Conservation (phyloP, 2,113 vertebrate genomes). For the Spea bombifrons region DNA sequence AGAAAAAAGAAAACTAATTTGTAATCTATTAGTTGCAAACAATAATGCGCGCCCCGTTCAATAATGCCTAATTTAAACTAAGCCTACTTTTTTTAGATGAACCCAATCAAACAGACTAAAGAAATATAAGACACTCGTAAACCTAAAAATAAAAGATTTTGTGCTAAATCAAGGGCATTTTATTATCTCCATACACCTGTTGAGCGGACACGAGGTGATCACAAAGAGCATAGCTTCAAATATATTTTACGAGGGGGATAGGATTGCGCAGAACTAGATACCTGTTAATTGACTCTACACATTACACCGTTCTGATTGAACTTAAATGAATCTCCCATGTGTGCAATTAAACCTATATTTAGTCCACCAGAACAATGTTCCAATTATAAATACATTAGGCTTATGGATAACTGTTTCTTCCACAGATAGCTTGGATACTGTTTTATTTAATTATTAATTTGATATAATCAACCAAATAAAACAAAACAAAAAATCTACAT, state of each 20-base stretch:
- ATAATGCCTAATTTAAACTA: too few relatives aligned
- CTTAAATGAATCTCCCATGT: not conserved
- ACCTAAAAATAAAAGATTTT: not conserved
- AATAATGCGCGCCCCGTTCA: too few relatives aligned
- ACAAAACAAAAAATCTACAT: not conserved
- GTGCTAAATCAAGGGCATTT: constrained; percentile 4
- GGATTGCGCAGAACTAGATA: not conserved
- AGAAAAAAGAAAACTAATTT: too few relatives aligned
- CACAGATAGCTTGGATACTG: not conserved
- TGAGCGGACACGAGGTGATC: constrained; percentile 4
- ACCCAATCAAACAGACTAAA: not conserved
- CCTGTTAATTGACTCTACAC: constrained; percentile 4
- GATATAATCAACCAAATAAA: not conserved
- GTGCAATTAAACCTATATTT: not conserved
- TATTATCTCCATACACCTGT: constrained; percentile 16
- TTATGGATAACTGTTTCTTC: not conserved
- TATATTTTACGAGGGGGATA: constrained; percentile 25
- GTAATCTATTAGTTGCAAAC: too few relatives aligned
- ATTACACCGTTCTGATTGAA: not conserved
- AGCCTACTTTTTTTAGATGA: not conserved
- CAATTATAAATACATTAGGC: not conserved
- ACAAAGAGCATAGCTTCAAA: constrained; percentile 15
- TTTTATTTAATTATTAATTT: not conserved
- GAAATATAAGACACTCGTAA: not conserved
- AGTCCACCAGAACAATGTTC: not conserved